Evolutionary conservation across 2,113 vertebrate genomes (phyloP).

Genomic region (Malurus alboscapulatus): DNA sequence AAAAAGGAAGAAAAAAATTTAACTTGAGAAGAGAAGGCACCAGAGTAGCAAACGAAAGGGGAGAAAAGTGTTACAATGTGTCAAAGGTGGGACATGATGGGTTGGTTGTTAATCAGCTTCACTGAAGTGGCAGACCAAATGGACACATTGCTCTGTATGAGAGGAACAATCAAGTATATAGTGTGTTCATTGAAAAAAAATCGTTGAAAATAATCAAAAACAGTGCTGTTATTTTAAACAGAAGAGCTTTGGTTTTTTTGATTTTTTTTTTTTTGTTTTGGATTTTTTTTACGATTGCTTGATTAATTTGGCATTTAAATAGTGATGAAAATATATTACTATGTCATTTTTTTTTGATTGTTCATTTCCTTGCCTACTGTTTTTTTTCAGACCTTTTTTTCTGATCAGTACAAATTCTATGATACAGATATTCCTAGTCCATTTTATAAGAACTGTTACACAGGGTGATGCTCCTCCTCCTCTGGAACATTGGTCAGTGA

Average conservation of each 20-base stretch:
- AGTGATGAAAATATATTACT: constrained; percentile 76
- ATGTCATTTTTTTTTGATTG: constrained; percentile 72
- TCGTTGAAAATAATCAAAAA: constrained; percentile 70
- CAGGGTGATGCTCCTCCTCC: constrained; percentile 73
- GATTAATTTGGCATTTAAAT: constrained; percentile 81
- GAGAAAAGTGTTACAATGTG: constrained; percentile 66
- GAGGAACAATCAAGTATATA: constrained; percentile 79
- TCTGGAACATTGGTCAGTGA: constrained; percentile 78
- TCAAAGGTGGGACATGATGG: constrained; percentile 57
- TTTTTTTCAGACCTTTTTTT: constrained; percentile 64
- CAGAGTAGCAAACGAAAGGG: constrained; percentile 44
- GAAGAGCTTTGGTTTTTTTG: constrained; percentile 63
- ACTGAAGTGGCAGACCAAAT: constrained; percentile 83
- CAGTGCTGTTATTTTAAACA: constrained; percentile 81
- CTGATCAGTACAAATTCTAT: constrained; percentile 63
- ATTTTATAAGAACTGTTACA: constrained; percentile 74
- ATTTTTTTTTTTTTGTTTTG: constrained; percentile 35
- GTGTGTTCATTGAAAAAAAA: constrained; percentile 81
- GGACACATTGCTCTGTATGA: constrained; percentile 78
- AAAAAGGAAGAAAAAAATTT: constrained; percentile 77
- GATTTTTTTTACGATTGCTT: constrained; percentile 76
- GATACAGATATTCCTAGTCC: constrained; percentile 74
- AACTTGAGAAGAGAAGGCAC: constrained; percentile 83
- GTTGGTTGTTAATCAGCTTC: constrained; percentile 55
- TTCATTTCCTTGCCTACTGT: constrained; percentile 76